Base-by-base conservation (phyloP, 92 coral and sea anemone species). In the Actinostola sp. region DNA sequence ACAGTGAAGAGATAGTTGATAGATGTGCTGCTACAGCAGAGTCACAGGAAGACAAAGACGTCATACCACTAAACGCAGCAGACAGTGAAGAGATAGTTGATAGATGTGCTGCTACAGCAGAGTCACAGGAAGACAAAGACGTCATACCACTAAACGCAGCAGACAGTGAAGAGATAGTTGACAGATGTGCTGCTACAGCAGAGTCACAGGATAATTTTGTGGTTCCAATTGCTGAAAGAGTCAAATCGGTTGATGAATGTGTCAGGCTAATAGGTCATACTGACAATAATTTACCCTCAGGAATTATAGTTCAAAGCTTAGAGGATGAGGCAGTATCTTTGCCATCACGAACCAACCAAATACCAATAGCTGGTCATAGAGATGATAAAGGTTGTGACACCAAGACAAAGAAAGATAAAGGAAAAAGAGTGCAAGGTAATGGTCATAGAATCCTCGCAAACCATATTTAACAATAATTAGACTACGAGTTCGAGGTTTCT, bases 391-490 rank as follows among this genome's bases (percentile, higher is more conserved):
- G 45, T n/a, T n/a, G n/a, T 20, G 25, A 16, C 35, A 26, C n/a
- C 17, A 58, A 33, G 19, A 55, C 57, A 31, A 27, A 25, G 41
- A 46, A 75, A 25, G 71, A n/a, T 41, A 33, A 77, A 62, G 63
- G 82, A 0, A 77, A 69, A 56, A 67, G 82, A 83, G 92, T 75
- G 4, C 66, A 75, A 71, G 92, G 92, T 88, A 69, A n/a, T n/a
- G n/a, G n/a, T n/a, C n/a, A n/a, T n/a, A n/a, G n/a, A n/a, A n/a
- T n/a, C n/a, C n/a, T n/a, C n/a, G n/a, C n/a, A n/a, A n/a, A n/a
- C n/a, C n/a, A n/a, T n/a, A n/a, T n/a, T n/a, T n/a, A n/a, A n/a
- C n/a, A n/a, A n/a, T n/a, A n/a, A n/a, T n/a, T n/a, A n/a, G n/a
- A n/a, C n/a, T n/a, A n/a, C n/a, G n/a, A n/a, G n/a, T n/a, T n/a